Evolutionary conservation across 2,888 invertebrate genomes (phyloP), one percentile per base, ranked within the genome.

Genomic region (Amiota minor): DNA sequence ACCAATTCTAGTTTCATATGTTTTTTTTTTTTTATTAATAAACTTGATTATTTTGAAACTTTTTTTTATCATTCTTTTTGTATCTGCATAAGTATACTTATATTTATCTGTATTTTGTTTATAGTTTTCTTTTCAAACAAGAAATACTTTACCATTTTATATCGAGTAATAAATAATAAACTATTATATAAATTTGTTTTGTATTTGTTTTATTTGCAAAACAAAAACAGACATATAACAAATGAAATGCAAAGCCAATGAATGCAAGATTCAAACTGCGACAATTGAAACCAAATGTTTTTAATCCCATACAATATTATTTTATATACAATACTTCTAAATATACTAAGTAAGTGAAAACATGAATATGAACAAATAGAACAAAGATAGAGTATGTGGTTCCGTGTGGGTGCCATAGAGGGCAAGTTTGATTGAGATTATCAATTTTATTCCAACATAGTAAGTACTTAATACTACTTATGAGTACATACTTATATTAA

Each of bases 181-280:
- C 35, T 35, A 35, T 46, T 11, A 72, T 14, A 67, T 12, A 70
- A 14, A 14, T 45, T 35, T 35, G 35, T 35, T 35, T 35, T 35
- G 35, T 35, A 8, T 35, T 35, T 35, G 35, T 35, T 35, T 35
- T 35, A 35, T 35, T 35, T 35, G 46, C 9, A 1, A 50, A 35
- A 35, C 4, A 35, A 35, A 35, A 35, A 35, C 35, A 35, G 35
- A 35, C 35, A 35, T 35, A 35, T 6, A 35, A 35, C 35, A 35
- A 35, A 35, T 35, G 35, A 35, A 35, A 35, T 35, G 35, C 73
- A 64, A 55, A 71, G 71, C 76, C 80, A 75, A 78, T 76, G 16
- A 65, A 20, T 74, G 78, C 81, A 73, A 78, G 76, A 76, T 75
- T 76, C 70, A 78, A 82, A 83, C 81, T 82, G 81, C 78, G 76